Conservation (phyloP, 2,888 invertebrate species). For the Micoletzkya japonica region DNA sequence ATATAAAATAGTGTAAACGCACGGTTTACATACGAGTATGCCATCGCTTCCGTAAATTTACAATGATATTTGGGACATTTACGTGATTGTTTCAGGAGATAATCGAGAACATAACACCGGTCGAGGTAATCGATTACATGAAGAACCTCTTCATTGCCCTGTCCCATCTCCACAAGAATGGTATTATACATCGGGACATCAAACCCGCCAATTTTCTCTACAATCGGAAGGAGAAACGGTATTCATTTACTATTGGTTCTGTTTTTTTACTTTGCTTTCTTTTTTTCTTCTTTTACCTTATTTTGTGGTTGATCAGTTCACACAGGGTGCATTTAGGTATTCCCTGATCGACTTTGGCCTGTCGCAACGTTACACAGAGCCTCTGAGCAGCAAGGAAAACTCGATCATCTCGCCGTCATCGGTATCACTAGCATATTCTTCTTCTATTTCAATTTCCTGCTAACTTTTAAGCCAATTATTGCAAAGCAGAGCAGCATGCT, state of each 20-base stretch:
- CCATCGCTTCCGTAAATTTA: conserved; percentile 29
- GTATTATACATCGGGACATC: conserved; percentile 85
- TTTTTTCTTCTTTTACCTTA: conserved; percentile 1
- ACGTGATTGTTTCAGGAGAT: conserved; percentile 12
- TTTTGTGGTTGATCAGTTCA: neutral
- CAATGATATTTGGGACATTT: conserved; percentile 21
- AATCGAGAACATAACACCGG: conserved; percentile 68
- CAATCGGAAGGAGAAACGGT: conserved; percentile 70
- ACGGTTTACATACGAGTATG: no score
- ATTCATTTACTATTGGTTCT: neutral
- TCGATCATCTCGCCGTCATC: conserved; percentile 1
- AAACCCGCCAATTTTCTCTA: conserved; percentile 90
- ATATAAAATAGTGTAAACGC: no score
- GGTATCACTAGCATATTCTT: neutral
- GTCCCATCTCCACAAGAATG: conserved; percentile 79
- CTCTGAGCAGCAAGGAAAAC: conserved; percentile 13
- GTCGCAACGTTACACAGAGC: conserved; percentile 71
- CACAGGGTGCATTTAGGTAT: conserved; percentile 62
- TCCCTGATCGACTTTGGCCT: conserved; percentile 86
- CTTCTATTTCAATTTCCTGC: no score
- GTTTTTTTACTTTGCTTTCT: neutral
- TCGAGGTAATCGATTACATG: conserved; percentile 79
- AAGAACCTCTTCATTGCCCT: conserved; percentile 79
- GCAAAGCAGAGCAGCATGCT: no score
- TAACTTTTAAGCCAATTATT: no score